Conservation (phyloP, 2,888 invertebrate species). For the Diloba caeruleocephala region DNA sequence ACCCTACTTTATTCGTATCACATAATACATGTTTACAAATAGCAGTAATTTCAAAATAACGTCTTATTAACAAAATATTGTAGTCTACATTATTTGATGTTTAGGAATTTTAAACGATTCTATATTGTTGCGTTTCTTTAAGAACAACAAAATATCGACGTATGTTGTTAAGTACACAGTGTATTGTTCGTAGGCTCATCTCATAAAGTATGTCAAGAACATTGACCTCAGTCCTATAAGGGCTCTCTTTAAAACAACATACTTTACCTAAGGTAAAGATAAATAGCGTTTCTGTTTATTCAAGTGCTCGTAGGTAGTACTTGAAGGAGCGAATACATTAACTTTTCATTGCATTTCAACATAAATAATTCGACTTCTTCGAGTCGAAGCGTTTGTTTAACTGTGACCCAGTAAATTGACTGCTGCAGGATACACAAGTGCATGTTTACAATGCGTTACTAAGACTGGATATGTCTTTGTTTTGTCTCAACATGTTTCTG, state of each 20-base stretch:
- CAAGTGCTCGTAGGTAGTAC: constrained; percentile 79
- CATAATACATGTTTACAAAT: constrained; percentile 8
- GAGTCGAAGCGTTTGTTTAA: constrained; percentile 39
- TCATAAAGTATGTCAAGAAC: constrained; percentile 73
- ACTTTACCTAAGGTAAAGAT: constrained; percentile 73
- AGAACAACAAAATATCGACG: constrained; percentile 14
- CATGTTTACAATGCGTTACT: constrained; percentile 56
- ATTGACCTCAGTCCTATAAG: constrained; percentile 71
- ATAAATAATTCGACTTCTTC: constrained; percentile 45
- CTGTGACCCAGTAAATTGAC: constrained; percentile 46
- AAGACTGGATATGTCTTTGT: constrained; percentile 73
- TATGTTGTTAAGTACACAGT: constrained; percentile 28
- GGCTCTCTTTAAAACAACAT: constrained; percentile 77
- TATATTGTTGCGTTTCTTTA: constrained; percentile 5
- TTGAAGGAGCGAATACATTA: constrained; percentile 67
- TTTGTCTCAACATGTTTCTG: constrained; percentile 74
- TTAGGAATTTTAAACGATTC: constrained; percentile 3
- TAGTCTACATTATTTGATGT: background rate
- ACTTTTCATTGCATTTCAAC: constrained; percentile 58
- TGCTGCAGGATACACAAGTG: constrained; percentile 41
- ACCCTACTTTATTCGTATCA: constrained; percentile 39
- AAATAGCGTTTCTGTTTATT: constrained; percentile 77
- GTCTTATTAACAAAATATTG: constrained; percentile 11
- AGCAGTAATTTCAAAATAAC: constrained; percentile 10
- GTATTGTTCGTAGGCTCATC: constrained; percentile 49